phyloP scores from a whole-genome alignment of 2,888 invertebrate genomes.

The Platycheirus albimanus region DNA sequence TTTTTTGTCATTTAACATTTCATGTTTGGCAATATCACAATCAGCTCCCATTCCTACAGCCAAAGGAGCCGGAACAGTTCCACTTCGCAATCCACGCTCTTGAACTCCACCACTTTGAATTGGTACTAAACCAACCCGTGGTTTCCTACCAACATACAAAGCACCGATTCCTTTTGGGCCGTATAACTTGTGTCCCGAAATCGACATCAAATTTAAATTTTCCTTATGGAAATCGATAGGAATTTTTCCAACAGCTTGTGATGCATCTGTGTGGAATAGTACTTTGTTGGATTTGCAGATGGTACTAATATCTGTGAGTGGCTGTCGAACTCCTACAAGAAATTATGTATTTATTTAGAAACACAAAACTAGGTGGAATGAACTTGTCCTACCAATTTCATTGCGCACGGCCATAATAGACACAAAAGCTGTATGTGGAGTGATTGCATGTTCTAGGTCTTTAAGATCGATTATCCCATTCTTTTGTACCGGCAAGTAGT shows the following conservation, averaged over 20 bases:
- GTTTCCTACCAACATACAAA: conserved; percentile 94
- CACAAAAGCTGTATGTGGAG: conserved; percentile 95
- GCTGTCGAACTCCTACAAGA: conserved; percentile 91
- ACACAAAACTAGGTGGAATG: too few relatives aligned
- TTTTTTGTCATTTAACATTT: conserved; percentile 95
- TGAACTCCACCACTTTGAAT: conserved; percentile 99
- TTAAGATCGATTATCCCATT: conserved; percentile 94
- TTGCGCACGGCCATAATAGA: conserved; percentile 99
- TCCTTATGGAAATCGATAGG: conserved; percentile 95
- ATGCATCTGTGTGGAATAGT: conserved; percentile 99
- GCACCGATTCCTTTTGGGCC: conserved; percentile 89
- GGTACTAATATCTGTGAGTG: conserved; percentile 94
- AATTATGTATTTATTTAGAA: not conserved
- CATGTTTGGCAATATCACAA: conserved; percentile 89
- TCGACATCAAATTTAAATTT: conserved; percentile 99
- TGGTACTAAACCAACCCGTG: conserved; percentile 97
- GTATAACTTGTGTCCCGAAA: conserved; percentile 93
- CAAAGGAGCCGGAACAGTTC: conserved; percentile 97
- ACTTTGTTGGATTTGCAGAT: conserved; percentile 94
- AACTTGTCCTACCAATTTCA: conserved; percentile 98
- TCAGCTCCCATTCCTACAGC: conserved; percentile 94
- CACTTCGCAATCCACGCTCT: conserved; percentile 97
- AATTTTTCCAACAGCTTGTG: conserved; percentile 98
- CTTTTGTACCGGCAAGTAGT: conserved; percentile 95
- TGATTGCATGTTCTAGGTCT: conserved; percentile 91